Evolutionary conservation across 2,113 vertebrate species (phyloP), one percentile per base, ranked within the genome.

Genomic region (Lucifuga dentata): DNA sequence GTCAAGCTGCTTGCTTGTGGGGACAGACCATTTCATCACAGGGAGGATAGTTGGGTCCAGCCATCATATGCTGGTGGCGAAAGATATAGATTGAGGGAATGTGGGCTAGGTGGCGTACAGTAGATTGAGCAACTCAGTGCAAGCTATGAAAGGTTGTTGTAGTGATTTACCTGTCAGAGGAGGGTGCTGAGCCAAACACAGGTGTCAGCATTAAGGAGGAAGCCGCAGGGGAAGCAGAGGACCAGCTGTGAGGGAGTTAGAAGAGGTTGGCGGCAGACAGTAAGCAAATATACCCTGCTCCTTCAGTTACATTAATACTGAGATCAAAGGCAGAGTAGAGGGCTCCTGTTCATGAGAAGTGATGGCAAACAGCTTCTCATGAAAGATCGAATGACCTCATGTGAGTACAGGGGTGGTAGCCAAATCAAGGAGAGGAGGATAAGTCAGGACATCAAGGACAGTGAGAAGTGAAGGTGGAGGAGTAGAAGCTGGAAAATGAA

Each of bases 361-460:
- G 13, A 48, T 39, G 60, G 68, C 76, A 79, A 76, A 69, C 41
- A 63, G 50, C 60, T 60, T 71, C 65, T 80, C 82, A 75, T 86
- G 66, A 80, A 89, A 88, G 68, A 63, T 26, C 3, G 41, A 64
- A 81, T 80, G 77, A 74, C 41, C 74, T 87, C 74, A 81, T 62
- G 53, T 56, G 52, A 50, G 70, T 19, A 32, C 53, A 16, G 1
- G 50, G 26, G 24, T 57, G 68, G 56, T 45, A 53, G 73, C 61
- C 64, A 72, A 70, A 70, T 80, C 63, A 83, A 66, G 69, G 68
- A 81, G 73, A 43, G 45, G 15, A 73, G 50, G 13, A 60, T 51
- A 46, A 76, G 17, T 5, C 13, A 13, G 46, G 23, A 49, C 41
- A 3, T 66, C 79, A 82, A 78, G 82, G 79, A 76, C 74, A 71